Evolutionary conservation across 2,113 vertebrate species (phyloP).

Genomic region (Hassar affinis): DNA sequence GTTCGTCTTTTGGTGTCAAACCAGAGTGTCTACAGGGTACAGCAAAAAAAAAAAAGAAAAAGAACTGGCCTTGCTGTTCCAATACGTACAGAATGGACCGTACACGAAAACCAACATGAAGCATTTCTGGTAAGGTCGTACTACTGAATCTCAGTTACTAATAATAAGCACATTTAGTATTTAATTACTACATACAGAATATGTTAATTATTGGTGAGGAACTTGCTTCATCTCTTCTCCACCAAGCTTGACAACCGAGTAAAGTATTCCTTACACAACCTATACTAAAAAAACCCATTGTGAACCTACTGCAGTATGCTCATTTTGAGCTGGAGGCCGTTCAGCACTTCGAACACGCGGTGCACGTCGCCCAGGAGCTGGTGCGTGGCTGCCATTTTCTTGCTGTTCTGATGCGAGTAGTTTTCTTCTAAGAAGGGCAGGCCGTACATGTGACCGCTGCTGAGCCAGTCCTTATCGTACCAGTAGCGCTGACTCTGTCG

Average conservation of each 20-base stretch:
- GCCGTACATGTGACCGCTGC: conserved; percentile 90
- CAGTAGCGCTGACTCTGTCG: conserved; percentile 84
- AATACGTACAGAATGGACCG: neutral
- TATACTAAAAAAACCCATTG: neutral
- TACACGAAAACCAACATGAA: neutral
- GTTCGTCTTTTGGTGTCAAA: too few relatives aligned
- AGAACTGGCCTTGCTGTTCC: neutral
- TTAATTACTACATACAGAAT: neutral
- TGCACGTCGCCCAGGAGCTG: conserved; percentile 88
- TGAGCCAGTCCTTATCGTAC: conserved; percentile 89
- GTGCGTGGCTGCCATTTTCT: conserved; percentile 88
- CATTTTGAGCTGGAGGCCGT: conserved; percentile 91
- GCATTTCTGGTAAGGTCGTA: neutral
- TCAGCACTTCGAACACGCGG: conserved; percentile 84
- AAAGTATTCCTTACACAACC: neutral
- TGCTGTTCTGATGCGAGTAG: conserved; percentile 89
- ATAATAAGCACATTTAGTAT: neutral
- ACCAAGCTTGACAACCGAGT: neutral
- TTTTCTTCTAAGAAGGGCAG: conserved; percentile 91
- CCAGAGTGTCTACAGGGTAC: neutral
- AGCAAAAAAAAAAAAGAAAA: neutral
- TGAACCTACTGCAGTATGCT: conserved; percentile 88
- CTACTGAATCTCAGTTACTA: neutral
- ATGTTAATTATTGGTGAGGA: neutral
- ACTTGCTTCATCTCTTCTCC: neutral